Percentiles rank a stretch among this genome's conserved stretches.
Evolutionary conservation across 2,888 invertebrate species (phyloP).

Genomic region (Rhagium mordax): DNA sequence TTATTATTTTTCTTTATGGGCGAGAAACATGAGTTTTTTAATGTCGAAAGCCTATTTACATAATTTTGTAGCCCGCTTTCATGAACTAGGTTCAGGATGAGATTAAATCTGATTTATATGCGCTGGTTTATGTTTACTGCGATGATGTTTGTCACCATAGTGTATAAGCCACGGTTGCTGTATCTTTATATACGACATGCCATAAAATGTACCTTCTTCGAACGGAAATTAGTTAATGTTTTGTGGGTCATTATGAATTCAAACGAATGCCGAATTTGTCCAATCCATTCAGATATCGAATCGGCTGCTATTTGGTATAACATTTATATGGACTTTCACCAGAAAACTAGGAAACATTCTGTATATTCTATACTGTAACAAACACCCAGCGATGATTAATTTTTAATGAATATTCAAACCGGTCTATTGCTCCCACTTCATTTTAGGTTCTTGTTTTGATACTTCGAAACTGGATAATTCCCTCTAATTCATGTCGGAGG

Average conservation of each 20-base stretch:
- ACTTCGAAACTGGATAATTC: not conserved
- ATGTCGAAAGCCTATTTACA: constrained; percentile 9
- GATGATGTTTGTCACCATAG: not conserved
- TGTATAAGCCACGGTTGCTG: too few relatives aligned
- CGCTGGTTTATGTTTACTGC: not conserved
- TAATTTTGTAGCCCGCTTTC: not conserved
- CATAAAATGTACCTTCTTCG: too few relatives aligned
- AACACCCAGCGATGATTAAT: not conserved
- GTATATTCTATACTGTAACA: too few relatives aligned
- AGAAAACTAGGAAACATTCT: too few relatives aligned
- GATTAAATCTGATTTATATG: not conserved
- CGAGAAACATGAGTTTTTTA: constrained; percentile 9
- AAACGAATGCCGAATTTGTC: too few relatives aligned
- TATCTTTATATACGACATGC: too few relatives aligned
- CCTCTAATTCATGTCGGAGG: not conserved
- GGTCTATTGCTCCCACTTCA: too few relatives aligned
- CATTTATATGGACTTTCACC: too few relatives aligned
- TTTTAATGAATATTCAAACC: not conserved
- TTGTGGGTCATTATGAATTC: too few relatives aligned
- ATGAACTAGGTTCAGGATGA: not conserved
- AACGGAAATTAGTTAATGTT: too few relatives aligned
- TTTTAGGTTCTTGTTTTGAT: not conserved
- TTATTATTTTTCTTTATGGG: constrained; percentile 5
- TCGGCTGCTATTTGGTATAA: too few relatives aligned
- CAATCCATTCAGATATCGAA: too few relatives aligned